Evolutionary conservation across 2,888 invertebrate genomes (phyloP).

Genomic region (Philopedon plagiatum): DNA sequence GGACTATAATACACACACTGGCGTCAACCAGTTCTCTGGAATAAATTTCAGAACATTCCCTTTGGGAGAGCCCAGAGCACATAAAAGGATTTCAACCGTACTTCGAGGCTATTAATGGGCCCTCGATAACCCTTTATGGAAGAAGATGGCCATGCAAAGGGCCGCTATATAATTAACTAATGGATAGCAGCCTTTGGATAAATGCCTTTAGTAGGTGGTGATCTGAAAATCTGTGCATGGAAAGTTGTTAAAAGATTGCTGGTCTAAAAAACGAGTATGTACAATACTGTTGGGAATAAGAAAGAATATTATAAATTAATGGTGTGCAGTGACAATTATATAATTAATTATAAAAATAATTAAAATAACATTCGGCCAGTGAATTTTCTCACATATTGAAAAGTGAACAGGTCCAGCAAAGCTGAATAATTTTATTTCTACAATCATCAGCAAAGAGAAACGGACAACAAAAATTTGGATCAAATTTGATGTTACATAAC

Average conservation of each 20-base stretch:
- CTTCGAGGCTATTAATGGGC: conserved; percentile 1
- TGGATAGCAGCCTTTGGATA: background rate
- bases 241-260: background rate
- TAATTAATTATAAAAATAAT: no score
- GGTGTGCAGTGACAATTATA: no score
- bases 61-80: background rate
- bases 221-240: conserved; percentile 1
- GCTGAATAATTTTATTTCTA: no score
- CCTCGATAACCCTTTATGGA: conserved; percentile 10
- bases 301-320: no score
- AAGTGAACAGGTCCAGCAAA: no score
- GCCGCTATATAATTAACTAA: background rate
- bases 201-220: background rate
- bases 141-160: background rate
- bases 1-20: background rate
- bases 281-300: no score
- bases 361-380: no score
- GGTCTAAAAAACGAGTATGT: no score
- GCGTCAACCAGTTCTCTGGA: background rate
- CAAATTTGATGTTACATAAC: no score
- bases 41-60: background rate
- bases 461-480: no score
- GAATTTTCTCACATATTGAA: no score
- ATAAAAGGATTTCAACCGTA: conserved; percentile 1
- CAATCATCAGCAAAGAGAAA: no score